phyloP scores from a whole-genome alignment of 2,888 invertebrate species.

The Hydroisotoma schaefferi region DNA sequence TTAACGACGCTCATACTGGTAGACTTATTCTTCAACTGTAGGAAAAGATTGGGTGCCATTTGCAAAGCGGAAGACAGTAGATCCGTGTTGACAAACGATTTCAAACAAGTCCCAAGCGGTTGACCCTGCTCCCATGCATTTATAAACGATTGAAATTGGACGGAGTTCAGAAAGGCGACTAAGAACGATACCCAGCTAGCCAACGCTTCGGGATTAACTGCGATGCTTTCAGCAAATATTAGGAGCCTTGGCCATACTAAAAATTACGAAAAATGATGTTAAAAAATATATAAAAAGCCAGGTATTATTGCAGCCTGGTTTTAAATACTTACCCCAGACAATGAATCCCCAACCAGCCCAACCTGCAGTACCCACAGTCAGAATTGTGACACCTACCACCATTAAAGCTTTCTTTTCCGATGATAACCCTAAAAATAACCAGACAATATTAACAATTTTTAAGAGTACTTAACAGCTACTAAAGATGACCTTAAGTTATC shows the following conservation, averaged over 20 bases:
- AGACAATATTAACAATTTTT: too few relatives aligned
- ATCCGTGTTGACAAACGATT: slow-evolving; percentile 25
- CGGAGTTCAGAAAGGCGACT: slow-evolving; percentile 21
- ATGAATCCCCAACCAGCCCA: slow-evolving; percentile 35
- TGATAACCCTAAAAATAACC: slow-evolving; percentile 15
- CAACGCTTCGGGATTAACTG: slow-evolving; percentile 14
- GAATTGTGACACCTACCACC: slow-evolving; percentile 21
- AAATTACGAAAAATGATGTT: slow-evolving; percentile 8
- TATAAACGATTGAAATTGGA: slow-evolving; percentile 20
- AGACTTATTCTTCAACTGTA: slow-evolving; percentile 15
- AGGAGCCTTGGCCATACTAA: slow-evolving; percentile 29
- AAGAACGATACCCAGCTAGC: slow-evolving; percentile 8
- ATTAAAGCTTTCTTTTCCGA: slow-evolving; percentile 19
- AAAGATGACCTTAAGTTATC: too few relatives aligned
- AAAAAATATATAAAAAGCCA: not conserved
- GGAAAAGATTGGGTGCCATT: slow-evolving; percentile 28
- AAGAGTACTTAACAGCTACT: too few relatives aligned
- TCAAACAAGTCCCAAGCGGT: slow-evolving; percentile 21
- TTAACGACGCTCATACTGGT: too few relatives aligned
- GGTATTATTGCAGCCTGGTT: not conserved
- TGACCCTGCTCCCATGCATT: slow-evolving; percentile 24
- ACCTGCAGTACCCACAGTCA: slow-evolving; percentile 25
- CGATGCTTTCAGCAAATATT: slow-evolving; percentile 19
- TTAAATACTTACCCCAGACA: slow-evolving; percentile 22
- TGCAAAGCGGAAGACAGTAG: slow-evolving; percentile 20